A percentile compares a stretch with the other conserved stretches of the same genome.
Conservation (phyloP, 2,113 vertebrate genomes). For the Prionailurus viverrinus region DNA sequence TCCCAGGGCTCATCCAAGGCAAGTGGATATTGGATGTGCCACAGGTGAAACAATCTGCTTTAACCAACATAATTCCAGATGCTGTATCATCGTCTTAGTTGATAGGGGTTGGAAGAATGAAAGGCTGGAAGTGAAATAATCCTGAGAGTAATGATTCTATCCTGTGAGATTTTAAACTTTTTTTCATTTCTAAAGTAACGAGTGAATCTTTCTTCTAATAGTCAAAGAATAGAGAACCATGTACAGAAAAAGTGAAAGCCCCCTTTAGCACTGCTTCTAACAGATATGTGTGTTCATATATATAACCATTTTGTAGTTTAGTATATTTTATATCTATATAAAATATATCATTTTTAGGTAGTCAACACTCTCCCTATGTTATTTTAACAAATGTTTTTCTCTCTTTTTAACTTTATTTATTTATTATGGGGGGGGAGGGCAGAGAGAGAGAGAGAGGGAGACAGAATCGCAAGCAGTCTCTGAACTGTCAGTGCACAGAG, state of each 20-base stretch:
- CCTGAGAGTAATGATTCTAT: neutral
- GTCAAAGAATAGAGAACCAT: neutral
- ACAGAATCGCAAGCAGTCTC: too few species aligned
- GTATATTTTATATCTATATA: neutral
- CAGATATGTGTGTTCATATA: neutral
- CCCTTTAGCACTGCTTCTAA: neutral
- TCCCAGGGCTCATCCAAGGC: neutral
- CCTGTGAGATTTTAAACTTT: neutral
- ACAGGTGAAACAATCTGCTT: neutral
- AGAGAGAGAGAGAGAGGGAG: too few species aligned
- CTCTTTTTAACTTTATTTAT: too few species aligned
- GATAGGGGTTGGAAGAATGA: neutral
- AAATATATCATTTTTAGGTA: neutral
- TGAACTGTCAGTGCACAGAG: too few species aligned
- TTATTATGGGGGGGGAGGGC: too few species aligned
- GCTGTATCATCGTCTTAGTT: neutral
- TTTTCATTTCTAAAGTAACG: neutral
- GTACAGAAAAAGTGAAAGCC: neutral
- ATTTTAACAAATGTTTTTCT: conserved; percentile 32
- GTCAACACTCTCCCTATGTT: neutral
- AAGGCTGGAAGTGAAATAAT: neutral
- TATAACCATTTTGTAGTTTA: neutral
- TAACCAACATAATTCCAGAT: neutral
- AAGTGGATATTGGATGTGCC: too few species aligned
- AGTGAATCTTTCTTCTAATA: neutral